phyloP scores from a whole-genome alignment of 2,113 vertebrate genomes.

The Todiramphus chloris region DNA sequence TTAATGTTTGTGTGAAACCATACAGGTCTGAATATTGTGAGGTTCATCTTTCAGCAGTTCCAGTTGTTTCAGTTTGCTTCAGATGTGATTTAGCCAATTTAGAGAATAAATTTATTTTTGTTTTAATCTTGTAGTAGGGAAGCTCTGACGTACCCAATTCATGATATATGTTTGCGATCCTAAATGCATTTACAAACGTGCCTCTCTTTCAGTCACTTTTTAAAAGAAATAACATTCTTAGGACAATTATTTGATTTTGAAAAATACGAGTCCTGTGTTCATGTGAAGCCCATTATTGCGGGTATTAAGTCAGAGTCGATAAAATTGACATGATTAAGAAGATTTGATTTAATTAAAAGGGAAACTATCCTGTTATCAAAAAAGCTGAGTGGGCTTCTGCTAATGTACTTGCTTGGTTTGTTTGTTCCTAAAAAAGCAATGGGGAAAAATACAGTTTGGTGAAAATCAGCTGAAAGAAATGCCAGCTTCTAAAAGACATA shows the following conservation, averaged over 20 bases:
- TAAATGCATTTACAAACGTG: neutral
- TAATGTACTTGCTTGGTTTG: neutral
- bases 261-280: neutral
- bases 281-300: neutral
- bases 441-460: neutral
- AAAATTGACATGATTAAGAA: neutral
- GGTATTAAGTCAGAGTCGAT: neutral
- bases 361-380: neutral
- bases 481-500: neutral
- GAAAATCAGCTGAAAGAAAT: neutral
- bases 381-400: neutral
- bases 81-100: neutral
- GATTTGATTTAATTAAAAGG: neutral
- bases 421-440: neutral
- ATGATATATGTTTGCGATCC: fast-evolving
- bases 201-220: neutral
- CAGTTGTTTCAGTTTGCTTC: neutral
- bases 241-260: neutral
- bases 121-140: neutral
- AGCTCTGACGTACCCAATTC: neutral
- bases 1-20: neutral
- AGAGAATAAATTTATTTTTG: neutral
- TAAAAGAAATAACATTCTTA: neutral
- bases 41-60: neutral
- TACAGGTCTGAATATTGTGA: neutral